Percentiles rank a stretch among this genome's conserved stretches.
phyloP scores from a whole-genome alignment of 64 coral and sea anemone genomes.

The Anthopleura sola region DNA sequence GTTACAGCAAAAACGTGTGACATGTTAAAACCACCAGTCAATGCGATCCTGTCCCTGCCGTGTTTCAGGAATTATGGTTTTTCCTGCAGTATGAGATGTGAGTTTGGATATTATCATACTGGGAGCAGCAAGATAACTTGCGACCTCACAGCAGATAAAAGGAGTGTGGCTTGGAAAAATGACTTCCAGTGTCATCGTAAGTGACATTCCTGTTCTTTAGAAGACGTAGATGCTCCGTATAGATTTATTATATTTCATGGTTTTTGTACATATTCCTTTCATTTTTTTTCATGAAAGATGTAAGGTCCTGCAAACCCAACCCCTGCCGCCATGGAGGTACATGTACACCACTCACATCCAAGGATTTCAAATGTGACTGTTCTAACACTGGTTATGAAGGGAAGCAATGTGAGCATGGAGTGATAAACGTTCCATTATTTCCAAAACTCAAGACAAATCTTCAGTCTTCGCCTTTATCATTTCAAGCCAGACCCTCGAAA shows the following conservation, averaged over 20 bases:
- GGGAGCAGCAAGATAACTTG: constrained; percentile 8
- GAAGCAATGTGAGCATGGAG: background rate
- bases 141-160: background rate
- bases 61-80: constrained; percentile 1
- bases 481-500: background rate
- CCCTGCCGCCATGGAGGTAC: constrained; percentile 30
- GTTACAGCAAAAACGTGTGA: constrained; percentile 1
- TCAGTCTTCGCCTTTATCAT: background rate
- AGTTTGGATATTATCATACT: background rate
- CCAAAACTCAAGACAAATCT: background rate
- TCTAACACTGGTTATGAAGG: constrained; percentile 23
- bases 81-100: background rate
- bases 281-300: background rate
- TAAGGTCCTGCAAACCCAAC: constrained; percentile 19
- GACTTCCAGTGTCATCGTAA: constrained; percentile 12
- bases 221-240: too few species aligned
- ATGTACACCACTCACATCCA: background rate
- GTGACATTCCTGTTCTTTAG: too few species aligned
- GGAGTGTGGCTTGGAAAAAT: background rate
- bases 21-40: background rate
- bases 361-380: constrained; percentile 8
- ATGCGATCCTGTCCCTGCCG: background rate
- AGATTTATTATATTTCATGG: background rate
- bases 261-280: background rate
- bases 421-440: background rate